Conservation (phyloP, 2,888 invertebrate genomes). For the Caenorhabditis macrosperma region DNA sequence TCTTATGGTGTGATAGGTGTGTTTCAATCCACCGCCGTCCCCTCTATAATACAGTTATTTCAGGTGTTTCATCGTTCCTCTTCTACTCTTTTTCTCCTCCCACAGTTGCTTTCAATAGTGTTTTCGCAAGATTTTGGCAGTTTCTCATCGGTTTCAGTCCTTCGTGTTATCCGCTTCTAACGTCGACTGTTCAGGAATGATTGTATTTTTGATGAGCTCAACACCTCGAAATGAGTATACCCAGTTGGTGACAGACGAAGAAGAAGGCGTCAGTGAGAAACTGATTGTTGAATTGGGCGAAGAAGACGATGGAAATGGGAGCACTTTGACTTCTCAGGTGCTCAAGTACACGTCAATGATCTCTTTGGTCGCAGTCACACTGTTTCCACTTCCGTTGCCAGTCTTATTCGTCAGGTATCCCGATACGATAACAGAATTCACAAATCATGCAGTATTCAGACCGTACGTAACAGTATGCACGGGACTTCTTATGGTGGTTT, state of each 20-base stretch:
- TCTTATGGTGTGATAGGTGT: conserved; percentile 16
- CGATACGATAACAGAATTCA: not conserved
- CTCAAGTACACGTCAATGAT: conserved; percentile 6
- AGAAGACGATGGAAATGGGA: not conserved
- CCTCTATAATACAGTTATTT: not conserved
- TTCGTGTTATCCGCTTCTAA: not conserved
- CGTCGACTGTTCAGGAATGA: conserved; percentile 16
- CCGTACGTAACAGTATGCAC: conserved; percentile 23
- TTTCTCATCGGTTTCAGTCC: conserved; percentile 18
- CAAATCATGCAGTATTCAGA: not conserved
- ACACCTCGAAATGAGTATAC: not conserved
- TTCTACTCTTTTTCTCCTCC: not conserved
- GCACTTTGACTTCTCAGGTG: not conserved
- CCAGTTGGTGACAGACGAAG: not conserved
- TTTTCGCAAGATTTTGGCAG: conserved; percentile 48
- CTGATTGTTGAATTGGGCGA: not conserved
- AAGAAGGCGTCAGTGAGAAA: conserved; percentile 5
- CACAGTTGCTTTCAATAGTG: conserved; percentile 32
- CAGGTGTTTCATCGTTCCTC: conserved; percentile 4
- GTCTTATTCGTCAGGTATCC: not conserved
- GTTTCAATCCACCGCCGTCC: not conserved
- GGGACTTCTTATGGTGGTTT: conserved; percentile 26
- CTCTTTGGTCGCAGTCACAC: conserved; percentile 3
- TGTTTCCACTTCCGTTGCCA: conserved; percentile 1
- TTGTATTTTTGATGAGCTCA: conserved; percentile 2